These are phyloP conservation scores for Quiscalus mexicanus DNA, from an alignment of 2,113 vertebrate species.

Conservation along the genomic window DNA sequence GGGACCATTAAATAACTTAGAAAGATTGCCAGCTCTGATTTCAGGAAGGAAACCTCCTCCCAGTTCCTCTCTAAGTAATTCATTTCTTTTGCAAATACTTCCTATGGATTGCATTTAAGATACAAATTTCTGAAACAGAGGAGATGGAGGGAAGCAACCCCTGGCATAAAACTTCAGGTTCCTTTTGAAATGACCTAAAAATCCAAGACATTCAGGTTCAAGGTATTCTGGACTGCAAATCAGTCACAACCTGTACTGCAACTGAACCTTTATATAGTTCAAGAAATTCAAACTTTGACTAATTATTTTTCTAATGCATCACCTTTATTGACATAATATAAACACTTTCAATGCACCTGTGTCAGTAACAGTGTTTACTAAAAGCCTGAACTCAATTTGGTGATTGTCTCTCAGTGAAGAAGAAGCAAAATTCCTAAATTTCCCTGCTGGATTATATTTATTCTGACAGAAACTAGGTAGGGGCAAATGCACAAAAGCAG, in stretches of 20 bases:
- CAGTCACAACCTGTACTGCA: not conserved
- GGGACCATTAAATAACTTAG: constrained; percentile 73
- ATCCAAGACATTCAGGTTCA: not conserved
- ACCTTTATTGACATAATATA: not conserved
- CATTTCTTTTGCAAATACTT: constrained; percentile 69
- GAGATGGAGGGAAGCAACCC: constrained; percentile 20
- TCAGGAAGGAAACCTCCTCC: constrained; percentile 86
- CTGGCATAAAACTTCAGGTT: not conserved
- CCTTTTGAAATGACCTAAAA: not conserved
- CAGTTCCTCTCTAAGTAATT: constrained; percentile 79
- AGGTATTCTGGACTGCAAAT: not conserved
- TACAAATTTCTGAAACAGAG: constrained; percentile 32
- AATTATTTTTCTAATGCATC: not conserved
- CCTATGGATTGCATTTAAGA: constrained; percentile 54
- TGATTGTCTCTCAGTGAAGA: not conserved
- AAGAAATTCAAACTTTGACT: not conserved
- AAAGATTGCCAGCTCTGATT: constrained; percentile 80
- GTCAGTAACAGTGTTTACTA: not conserved
- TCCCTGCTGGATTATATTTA: not conserved
- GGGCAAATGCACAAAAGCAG: not conserved
- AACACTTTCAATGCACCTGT: not conserved
- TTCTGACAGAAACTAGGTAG: not conserved
- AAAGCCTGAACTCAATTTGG: not conserved
- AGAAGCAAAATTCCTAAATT: not conserved
- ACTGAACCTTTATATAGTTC: not conserved